Percentiles rank a stretch among this genome's conserved stretches.
These are phyloP conservation scores for Melanotaenia duboulayi DNA, from an alignment of 2,113 vertebrate species.

Conservation along the genomic window DNA sequence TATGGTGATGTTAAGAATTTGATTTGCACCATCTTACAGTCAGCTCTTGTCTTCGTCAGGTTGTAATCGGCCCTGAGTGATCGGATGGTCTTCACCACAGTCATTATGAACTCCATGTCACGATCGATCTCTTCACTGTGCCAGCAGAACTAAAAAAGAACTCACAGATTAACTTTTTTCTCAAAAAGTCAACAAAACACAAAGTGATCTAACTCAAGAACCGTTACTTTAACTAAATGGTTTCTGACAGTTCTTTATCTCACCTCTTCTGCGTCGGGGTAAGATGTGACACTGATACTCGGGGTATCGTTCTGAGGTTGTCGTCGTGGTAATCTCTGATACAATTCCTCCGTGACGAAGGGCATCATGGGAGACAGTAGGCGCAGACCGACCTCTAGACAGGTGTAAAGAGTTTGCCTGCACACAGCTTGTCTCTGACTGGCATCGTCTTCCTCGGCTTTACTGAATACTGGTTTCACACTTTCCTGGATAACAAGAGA, in stretches of 20 bases:
- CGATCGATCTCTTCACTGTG: constrained; percentile 84
- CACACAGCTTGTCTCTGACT: constrained; percentile 75
- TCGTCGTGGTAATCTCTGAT: constrained; percentile 87
- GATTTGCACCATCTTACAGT: constrained; percentile 83
- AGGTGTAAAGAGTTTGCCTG: constrained; percentile 89
- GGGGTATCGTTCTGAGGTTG: constrained; percentile 74
- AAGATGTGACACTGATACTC: constrained; percentile 86
- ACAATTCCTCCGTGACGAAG: constrained; percentile 90
- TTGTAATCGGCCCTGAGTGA: constrained; percentile 91
- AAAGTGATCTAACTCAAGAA: background rate
- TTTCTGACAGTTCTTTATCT: background rate
- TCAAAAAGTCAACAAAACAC: background rate
- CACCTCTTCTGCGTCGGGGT: constrained; percentile 86
- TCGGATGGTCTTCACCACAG: constrained; percentile 85
- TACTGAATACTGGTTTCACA: constrained; percentile 87
- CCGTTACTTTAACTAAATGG: background rate
- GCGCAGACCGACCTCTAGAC: constrained; percentile 87
- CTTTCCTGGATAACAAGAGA: constrained; percentile 82
- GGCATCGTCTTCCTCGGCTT: constrained; percentile 68
- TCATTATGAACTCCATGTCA: constrained; percentile 86
- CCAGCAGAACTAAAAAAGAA: constrained; percentile 85
- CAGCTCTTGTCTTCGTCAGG: constrained; percentile 88
- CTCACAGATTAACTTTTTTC: background rate
- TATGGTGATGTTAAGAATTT: background rate
- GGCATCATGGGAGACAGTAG: constrained; percentile 92